Evolutionary conservation across 2,888 invertebrate species (phyloP).

Genomic region (Andrena bucephala): DNA sequence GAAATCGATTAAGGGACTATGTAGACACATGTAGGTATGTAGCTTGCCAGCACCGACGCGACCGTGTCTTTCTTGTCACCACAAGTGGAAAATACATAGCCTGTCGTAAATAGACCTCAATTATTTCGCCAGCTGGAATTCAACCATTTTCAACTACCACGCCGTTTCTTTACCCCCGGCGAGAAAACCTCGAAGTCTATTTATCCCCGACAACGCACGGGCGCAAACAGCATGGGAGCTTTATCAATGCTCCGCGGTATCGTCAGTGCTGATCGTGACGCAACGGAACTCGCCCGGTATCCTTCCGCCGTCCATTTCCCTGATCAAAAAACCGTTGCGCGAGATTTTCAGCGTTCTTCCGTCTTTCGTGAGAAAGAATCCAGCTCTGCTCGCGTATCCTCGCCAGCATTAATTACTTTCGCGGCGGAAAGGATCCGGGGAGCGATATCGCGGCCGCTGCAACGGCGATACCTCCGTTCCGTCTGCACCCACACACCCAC

Average conservation of each 20-base stretch:
- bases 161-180: conserved; percentile 25
- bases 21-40: background rate
- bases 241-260: conserved; percentile 63
- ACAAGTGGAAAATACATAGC: conserved; percentile 16
- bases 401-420: conserved; percentile 68
- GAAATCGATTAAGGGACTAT: background rate
- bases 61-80: background rate
- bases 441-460: conserved; percentile 52
- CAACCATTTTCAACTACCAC: conserved; percentile 61
- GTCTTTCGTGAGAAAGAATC: conserved; percentile 34
- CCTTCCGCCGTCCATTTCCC: conserved; percentile 40
- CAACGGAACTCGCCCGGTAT: conserved; percentile 53
- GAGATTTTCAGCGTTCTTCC: conserved; percentile 53
- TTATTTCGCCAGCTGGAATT: conserved; percentile 37
- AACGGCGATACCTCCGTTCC: conserved; percentile 45
- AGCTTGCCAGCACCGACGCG: background rate
- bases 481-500: background rate
- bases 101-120: conserved; percentile 11
- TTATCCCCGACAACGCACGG: conserved; percentile 49
- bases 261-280: conserved; percentile 54
- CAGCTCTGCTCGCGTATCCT: conserved; percentile 50
- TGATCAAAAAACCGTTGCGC: conserved; percentile 62
- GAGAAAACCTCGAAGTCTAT: conserved; percentile 53
- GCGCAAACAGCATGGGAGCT: conserved; percentile 52
- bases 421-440: conserved; percentile 55